These are phyloP conservation scores for Seira ritae DNA, from an alignment of 2,888 invertebrate species.

Conservation along the genomic window DNA sequence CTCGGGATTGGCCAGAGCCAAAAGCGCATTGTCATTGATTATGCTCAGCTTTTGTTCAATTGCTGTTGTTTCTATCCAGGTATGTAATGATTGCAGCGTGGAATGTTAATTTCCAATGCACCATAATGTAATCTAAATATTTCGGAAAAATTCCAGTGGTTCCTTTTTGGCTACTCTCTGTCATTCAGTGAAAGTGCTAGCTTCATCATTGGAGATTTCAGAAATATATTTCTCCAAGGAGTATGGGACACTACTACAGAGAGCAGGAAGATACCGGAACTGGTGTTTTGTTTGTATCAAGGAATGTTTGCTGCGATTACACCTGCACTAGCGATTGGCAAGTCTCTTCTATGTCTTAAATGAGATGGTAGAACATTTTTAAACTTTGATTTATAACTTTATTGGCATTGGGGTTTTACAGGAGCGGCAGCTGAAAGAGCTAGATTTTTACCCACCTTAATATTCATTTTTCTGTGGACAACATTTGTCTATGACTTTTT, in stretches of 20 bases:
- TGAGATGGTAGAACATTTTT: too few species aligned
- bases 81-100: constrained; percentile 23
- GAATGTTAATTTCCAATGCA: too few species aligned
- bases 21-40: constrained; percentile 69
- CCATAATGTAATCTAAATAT: too few species aligned
- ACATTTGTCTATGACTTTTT: constrained; percentile 71
- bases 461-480: constrained; percentile 71
- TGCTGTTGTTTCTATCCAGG: constrained; percentile 71
- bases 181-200: constrained; percentile 62
- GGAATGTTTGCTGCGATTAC: constrained; percentile 70
- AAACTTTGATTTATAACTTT: neutral
- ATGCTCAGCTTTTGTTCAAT: constrained; percentile 70
- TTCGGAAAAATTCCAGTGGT: constrained; percentile 68
- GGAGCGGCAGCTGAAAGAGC: neutral
- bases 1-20: constrained; percentile 54
- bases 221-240: constrained; percentile 36
- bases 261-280: constrained; percentile 60
- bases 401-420: constrained; percentile 67
- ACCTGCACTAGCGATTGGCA: constrained; percentile 67
- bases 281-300: constrained; percentile 68
- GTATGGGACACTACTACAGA: constrained; percentile 45
- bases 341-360: too few species aligned
- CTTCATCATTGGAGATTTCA: neutral
- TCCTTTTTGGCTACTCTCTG: constrained; percentile 67
- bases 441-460: constrained; percentile 63